Base-by-base conservation (phyloP, 2,797 vertebrate genomes). In the Tenualosa thibaudeaui region DNA sequence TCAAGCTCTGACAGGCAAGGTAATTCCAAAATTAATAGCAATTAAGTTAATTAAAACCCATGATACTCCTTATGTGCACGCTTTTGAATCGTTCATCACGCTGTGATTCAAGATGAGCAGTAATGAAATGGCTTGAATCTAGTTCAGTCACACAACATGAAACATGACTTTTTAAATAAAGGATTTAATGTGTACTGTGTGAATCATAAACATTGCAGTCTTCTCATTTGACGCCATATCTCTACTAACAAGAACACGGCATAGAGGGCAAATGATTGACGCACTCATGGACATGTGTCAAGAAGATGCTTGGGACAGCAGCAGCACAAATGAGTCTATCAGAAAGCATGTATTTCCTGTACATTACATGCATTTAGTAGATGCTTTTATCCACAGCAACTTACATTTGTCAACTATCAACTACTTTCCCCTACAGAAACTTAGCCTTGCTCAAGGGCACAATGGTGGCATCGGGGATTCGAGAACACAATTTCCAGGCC, bases 1-100 rank as follows among this genome's bases (percentile, higher is more conserved):
- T 78, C 71, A 22, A 78, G 40, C 71, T 78, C 71, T 37, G 17
- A 78, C 71, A 78, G 71, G 71, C 71, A 78, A 19, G 40, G 71
- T 43, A 78, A 78, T 78, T 78, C 17, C 71, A 46, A 46, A 78
- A 78, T 78, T 22, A 37, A 19, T 78, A 46, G 71, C 71, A 78
- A 78, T 78, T 78, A 78, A 37, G 40, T 40, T 22, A 46, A 78
- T 78, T 46, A 78, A 78, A 78, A 22, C 17, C 40, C 31, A 5
- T 2, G 5, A 46, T 46, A 46, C 40, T 78, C 8, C 71, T 78
- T 5, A 78, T 78, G 37, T 46, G 2, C 71, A 37, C 40, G 7
- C 37, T 46, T 40, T 75, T 40, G 2, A 22, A 43, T 46, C 19
- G 43, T 43, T 78, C 19, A 78, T 78, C 71, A 15, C 5, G 17